Percentiles rank a stretch among this genome's conserved stretches.
phyloP scores from a whole-genome alignment of 2,888 invertebrate species.

The Octodonta nipae region DNA sequence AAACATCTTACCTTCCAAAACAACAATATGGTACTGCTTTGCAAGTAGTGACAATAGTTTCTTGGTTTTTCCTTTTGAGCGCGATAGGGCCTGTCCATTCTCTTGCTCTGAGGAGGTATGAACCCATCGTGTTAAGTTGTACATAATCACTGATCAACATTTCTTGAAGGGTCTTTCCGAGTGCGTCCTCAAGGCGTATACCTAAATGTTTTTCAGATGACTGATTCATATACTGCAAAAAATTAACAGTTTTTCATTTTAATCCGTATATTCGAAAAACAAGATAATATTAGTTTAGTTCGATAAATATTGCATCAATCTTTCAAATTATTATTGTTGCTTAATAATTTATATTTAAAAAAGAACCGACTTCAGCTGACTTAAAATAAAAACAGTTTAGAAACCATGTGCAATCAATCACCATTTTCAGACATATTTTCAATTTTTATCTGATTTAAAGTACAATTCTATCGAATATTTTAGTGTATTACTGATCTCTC shows the following conservation, averaged over 20 bases:
- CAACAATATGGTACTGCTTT: constrained; percentile 64
- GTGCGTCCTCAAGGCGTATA: constrained; percentile 48
- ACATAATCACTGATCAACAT: constrained; percentile 35
- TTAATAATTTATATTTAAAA: too few species aligned
- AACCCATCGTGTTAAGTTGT: constrained; percentile 45
- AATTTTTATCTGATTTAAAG: too few species aligned
- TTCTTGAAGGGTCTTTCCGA: constrained; percentile 47
- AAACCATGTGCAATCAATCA: too few species aligned
- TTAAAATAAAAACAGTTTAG: too few species aligned
- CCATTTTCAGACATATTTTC: too few species aligned
- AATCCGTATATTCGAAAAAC: neutral
- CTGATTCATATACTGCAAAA: constrained; percentile 68
- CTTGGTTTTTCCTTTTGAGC: constrained; percentile 63
- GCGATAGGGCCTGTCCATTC: constrained; percentile 68
- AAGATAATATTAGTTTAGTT: neutral
- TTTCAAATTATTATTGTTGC: too few species aligned
- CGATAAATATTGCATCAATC: neutral
- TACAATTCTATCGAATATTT: too few species aligned
- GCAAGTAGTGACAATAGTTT: constrained; percentile 58
- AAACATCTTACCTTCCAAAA: constrained; percentile 41
- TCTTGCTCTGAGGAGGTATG: constrained; percentile 49
- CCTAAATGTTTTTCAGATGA: constrained; percentile 75
- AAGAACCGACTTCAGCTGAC: too few species aligned
- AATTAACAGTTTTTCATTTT: too few species aligned
- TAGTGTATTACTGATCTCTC: too few species aligned